A percentile compares a stretch with the other conserved stretches of the same genome.
phyloP scores from a whole-genome alignment of 2,113 vertebrate genomes.

The Galeopterus variegatus region DNA sequence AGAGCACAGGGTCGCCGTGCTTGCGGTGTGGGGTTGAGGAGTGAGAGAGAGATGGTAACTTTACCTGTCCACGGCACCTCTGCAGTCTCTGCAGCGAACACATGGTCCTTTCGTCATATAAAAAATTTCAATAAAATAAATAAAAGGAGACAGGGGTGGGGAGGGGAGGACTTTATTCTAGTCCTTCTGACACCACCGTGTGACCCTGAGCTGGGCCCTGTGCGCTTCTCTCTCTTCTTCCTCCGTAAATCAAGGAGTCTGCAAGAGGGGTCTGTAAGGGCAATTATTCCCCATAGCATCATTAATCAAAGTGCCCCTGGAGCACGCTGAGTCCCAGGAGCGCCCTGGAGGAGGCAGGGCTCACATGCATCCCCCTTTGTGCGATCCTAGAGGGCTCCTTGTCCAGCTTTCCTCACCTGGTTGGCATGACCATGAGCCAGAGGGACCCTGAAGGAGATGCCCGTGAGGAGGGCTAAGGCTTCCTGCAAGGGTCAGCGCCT shows the following conservation, averaged over 20 bases:
- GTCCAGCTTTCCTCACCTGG: not conserved
- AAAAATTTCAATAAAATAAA: not conserved
- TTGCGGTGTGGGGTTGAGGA: not conserved
- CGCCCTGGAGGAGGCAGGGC: not conserved
- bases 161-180: not conserved
- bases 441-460: not conserved
- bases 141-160: not conserved
- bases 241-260: not conserved
- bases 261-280: not conserved
- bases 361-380: rapidly evolving
- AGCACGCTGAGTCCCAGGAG: not conserved
- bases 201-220: not conserved
- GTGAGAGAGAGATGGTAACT: not conserved
- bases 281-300: not conserved
- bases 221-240: not conserved
- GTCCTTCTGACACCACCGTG: not conserved
- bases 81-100: not conserved
- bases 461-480: too few species aligned
- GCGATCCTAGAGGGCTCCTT: not conserved
- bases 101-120: not conserved
- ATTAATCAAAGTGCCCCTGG: not conserved
- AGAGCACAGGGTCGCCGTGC: not conserved
- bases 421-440: not conserved
- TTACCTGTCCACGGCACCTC: not conserved
- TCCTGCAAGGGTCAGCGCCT: too few species aligned